phyloP scores from a whole-genome alignment of 2,888 invertebrate genomes.

The Lampropteryx suffumata region DNA sequence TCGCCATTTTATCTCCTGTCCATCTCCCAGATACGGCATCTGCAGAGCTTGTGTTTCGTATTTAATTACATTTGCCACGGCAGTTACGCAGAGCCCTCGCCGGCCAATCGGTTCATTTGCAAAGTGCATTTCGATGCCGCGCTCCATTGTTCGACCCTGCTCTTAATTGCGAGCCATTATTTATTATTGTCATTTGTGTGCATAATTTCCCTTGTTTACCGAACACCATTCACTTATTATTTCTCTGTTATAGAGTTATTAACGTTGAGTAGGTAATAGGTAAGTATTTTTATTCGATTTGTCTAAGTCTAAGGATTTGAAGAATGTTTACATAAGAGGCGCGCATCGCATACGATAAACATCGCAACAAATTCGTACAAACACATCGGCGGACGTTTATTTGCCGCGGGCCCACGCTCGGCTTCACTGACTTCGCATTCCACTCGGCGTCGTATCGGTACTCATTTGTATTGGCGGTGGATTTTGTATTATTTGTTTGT shows the following conservation, averaged over 20 bases:
- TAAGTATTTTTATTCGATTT: background rate
- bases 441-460: slow-evolving; percentile 71
- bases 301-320: slow-evolving; percentile 26
- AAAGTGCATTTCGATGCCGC: slow-evolving; percentile 81
- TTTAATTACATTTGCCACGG: slow-evolving; percentile 72
- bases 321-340: slow-evolving; percentile 63
- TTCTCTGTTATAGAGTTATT: background rate
- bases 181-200: slow-evolving; percentile 74
- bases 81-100: slow-evolving; percentile 41
- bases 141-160: slow-evolving; percentile 69
- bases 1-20: slow-evolving; percentile 29
- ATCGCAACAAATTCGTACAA: slow-evolving; percentile 76
- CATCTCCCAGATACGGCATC: slow-evolving; percentile 49
- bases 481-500: slow-evolving; percentile 80
- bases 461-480: slow-evolving; percentile 80
- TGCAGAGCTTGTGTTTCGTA: slow-evolving; percentile 53
- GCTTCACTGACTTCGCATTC: slow-evolving; percentile 71
- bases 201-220: slow-evolving; percentile 61
- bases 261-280: background rate
- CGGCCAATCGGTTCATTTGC: slow-evolving; percentile 74
- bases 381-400: slow-evolving; percentile 78
- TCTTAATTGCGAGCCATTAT: slow-evolving; percentile 76
- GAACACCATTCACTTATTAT: slow-evolving; percentile 47
- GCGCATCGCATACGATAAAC: slow-evolving; percentile 75
- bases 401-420: slow-evolving; percentile 73